Evolutionary conservation across 2,797 vertebrate genomes (phyloP).

Genomic region (Stomatorhinus walkeri): DNA sequence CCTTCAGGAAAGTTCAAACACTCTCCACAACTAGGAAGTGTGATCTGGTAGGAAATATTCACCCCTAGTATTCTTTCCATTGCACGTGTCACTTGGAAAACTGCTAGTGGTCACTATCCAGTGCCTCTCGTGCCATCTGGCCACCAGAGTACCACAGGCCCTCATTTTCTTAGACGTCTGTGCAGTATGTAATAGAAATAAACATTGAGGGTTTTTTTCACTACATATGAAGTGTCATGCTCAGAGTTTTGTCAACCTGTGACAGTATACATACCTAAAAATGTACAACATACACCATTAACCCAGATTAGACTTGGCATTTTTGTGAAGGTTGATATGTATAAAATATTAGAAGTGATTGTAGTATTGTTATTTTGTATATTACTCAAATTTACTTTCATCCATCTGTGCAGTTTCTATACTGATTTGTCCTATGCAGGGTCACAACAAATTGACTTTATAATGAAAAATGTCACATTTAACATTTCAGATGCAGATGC

Average conservation of each 20-base stretch:
- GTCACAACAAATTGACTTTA: neutral
- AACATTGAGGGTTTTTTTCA: neutral
- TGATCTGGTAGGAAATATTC: neutral
- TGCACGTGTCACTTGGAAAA: neutral
- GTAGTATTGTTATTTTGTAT: neutral
- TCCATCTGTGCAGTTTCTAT: neutral
- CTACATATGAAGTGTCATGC: neutral
- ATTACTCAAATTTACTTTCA: neutral
- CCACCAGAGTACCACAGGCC: neutral
- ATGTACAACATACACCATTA: neutral
- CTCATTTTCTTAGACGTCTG: neutral
- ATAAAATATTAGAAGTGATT: neutral
- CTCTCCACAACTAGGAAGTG: neutral
- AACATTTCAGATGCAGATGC: constrained; percentile 27
- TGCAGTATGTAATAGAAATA: neutral
- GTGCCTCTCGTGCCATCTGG: neutral
- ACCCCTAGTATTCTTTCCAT: neutral
- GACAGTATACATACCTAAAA: neutral
- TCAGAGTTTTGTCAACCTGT: neutral
- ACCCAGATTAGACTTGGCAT: neutral
- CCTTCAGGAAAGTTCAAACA: neutral
- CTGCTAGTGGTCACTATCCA: neutral
- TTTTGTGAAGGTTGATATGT: neutral
- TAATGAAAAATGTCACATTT: neutral
- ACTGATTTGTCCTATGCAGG: neutral